Percentiles rank a stretch among this genome's conserved stretches.
Conservation (phyloP, 2,888 invertebrate genomes). For the Scelioninae gen. 1 region DNA sequence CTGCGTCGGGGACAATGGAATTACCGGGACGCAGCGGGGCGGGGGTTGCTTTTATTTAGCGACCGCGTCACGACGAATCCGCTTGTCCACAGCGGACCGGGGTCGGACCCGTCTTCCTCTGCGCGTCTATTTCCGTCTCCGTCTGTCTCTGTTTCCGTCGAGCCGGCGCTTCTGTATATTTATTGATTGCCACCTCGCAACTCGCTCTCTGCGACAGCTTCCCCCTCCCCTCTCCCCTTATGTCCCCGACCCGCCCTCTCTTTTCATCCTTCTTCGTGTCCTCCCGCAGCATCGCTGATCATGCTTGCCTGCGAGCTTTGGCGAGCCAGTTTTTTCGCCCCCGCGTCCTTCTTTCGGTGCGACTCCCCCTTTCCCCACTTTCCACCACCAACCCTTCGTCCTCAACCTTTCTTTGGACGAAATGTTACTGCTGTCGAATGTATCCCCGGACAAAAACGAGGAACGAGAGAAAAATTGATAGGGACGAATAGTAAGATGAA, state of each 20-base stretch:
- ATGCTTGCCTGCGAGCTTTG: conserved; percentile 45
- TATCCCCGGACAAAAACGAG: conserved; percentile 1
- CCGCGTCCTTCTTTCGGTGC: no score
- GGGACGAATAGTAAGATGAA: not conserved
- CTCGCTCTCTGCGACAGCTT: conserved; percentile 77
- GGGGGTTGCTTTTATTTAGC: conserved; percentile 79
- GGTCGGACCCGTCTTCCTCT: conserved; percentile 49
- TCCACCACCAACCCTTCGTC: conserved; percentile 23
- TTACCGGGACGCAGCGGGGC: conserved; percentile 82
- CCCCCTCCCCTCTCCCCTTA: conserved; percentile 67
- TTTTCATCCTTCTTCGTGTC: conserved; percentile 69
- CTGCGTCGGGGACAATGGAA: conserved; percentile 47
- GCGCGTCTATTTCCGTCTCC: conserved; percentile 48
- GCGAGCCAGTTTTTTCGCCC: conserved; percentile 44
- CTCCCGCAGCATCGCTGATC: conserved; percentile 45
- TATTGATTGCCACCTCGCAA: conserved; percentile 84
- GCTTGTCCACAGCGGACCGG: conserved; percentile 65
- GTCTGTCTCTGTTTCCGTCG: conserved; percentile 59
- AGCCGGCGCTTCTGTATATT: conserved; percentile 82
- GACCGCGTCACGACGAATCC: conserved; percentile 30
- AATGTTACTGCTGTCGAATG: conserved; percentile 18
- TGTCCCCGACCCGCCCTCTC: conserved; percentile 61
- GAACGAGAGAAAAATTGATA: not conserved
- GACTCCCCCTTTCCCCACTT: no score
- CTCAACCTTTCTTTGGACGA: not conserved